phyloP scores from a whole-genome alignment of 2,888 invertebrate species.

The Aelia acuminata region DNA sequence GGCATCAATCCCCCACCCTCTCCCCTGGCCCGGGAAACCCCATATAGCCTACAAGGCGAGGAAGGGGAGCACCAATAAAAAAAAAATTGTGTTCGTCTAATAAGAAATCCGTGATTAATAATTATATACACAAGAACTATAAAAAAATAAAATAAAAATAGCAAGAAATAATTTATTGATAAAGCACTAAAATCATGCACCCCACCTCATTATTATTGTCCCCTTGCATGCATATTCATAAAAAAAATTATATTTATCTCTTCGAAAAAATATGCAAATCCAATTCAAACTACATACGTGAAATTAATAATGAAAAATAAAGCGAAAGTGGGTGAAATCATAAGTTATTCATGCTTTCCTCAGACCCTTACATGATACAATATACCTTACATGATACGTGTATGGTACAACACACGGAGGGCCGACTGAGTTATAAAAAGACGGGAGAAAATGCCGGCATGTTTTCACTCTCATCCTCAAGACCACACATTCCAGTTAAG shows the following conservation, averaged over 20 bases:
- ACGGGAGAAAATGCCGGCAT: neutral
- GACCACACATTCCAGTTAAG: conserved; percentile 9
- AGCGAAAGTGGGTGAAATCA: neutral
- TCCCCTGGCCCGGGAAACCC: too few relatives aligned
- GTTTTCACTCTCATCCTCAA: neutral
- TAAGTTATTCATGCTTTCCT: neutral
- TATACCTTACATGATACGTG: neutral
- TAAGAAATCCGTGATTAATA: neutral
- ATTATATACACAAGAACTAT: neutral
- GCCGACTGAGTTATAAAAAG: neutral
- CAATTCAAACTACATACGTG: neutral
- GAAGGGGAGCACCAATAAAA: too few relatives aligned
- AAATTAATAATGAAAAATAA: neutral
- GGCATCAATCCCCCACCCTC: too few relatives aligned
- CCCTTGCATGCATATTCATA: neutral
- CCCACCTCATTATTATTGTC: neutral
- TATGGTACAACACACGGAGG: too few relatives aligned
- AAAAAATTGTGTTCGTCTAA: too few relatives aligned
- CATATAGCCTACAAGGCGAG: too few relatives aligned
- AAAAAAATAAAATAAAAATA: neutral
- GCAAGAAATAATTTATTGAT: neutral
- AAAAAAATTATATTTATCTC: neutral
- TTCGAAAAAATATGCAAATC: neutral
- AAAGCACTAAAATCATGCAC: neutral
- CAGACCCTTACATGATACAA: neutral